phyloP scores from a whole-genome alignment of 2,888 invertebrate genomes.

The Crocallis elinguaria region DNA sequence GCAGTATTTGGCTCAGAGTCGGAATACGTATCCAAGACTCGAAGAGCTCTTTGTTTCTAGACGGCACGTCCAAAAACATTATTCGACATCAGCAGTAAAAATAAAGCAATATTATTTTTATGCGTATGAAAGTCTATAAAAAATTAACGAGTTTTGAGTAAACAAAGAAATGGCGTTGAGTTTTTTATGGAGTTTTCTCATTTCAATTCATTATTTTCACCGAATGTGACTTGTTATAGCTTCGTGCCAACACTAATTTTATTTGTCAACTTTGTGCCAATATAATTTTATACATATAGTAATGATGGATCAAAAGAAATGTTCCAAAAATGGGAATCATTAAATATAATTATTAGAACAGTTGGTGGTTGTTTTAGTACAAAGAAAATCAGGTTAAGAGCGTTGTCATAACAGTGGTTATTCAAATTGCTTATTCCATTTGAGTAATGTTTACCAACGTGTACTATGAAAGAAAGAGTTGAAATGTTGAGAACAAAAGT shows the following conservation, averaged over 20 bases:
- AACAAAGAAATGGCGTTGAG: conserved; percentile 33
- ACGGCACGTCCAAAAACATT: conserved; percentile 9
- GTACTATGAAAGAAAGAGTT: conserved; percentile 15
- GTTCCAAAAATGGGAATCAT: conserved; percentile 19
- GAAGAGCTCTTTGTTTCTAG: conserved; percentile 18
- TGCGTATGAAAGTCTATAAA: conserved; percentile 47
- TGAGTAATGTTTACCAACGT: conserved; percentile 31
- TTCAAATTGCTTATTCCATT: conserved; percentile 15
- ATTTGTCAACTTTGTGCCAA: conserved; percentile 19
- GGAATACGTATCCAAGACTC: background rate
- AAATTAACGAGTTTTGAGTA: conserved; percentile 39
- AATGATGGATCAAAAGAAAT: conserved; percentile 19
- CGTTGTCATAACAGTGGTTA: conserved; percentile 11
- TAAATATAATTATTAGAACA: conserved; percentile 20
- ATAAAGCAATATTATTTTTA: conserved; percentile 38
- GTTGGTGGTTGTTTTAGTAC: conserved; percentile 11
- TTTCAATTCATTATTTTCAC: conserved; percentile 29
- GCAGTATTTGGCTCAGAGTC: no score
- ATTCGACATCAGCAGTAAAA: conserved; percentile 33
- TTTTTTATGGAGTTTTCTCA: conserved; percentile 27
- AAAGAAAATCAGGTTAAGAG: conserved; percentile 20
- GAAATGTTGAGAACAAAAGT: conserved; percentile 32
- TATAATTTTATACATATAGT: conserved; percentile 1
- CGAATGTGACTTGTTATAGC: conserved; percentile 21
- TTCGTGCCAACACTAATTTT: conserved; percentile 18